Evolutionary conservation across 1,140 invertebrate genomes (phyloP).

Genomic region (Cheumatopsyche charites): DNA sequence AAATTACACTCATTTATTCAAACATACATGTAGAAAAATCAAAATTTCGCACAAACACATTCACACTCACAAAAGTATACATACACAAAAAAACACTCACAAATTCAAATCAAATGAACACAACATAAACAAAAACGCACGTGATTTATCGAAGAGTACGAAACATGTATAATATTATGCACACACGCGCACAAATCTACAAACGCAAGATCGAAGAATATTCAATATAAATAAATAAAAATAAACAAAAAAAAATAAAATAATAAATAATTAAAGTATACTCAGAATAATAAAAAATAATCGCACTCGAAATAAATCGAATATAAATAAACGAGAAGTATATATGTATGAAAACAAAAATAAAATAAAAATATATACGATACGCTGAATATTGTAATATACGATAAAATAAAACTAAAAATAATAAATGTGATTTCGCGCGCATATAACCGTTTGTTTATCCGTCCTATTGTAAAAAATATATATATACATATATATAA

Average conservation of each 20-base stretch:
- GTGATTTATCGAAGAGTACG: too few species aligned
- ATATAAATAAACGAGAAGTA: background rate
- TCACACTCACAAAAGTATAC: too few species aligned
- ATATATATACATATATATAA: too few species aligned
- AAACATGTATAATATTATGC: too few species aligned
- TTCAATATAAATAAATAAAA: background rate
- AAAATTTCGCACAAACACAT: too few species aligned
- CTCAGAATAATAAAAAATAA: too few species aligned
- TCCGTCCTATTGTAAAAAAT: slow-evolving; percentile 10
- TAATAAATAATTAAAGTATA: background rate
- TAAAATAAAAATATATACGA: background rate
- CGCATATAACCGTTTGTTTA: slow-evolving; percentile 3
- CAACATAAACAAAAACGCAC: too few species aligned
- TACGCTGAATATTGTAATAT: background rate
- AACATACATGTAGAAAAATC: too few species aligned
- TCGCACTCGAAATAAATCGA: background rate
- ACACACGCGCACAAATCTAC: background rate
- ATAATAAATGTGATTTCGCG: slow-evolving; percentile 10
- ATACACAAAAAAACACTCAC: too few species aligned
- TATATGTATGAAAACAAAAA: background rate
- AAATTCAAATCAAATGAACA: too few species aligned
- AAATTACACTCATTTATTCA: too few species aligned
- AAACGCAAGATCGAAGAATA: background rate
- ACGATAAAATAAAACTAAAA: background rate
- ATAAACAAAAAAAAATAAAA: background rate